These are phyloP conservation scores for Trichonephila clavipes DNA, from an alignment of 1,140 invertebrate genomes.

Conservation along the genomic window DNA sequence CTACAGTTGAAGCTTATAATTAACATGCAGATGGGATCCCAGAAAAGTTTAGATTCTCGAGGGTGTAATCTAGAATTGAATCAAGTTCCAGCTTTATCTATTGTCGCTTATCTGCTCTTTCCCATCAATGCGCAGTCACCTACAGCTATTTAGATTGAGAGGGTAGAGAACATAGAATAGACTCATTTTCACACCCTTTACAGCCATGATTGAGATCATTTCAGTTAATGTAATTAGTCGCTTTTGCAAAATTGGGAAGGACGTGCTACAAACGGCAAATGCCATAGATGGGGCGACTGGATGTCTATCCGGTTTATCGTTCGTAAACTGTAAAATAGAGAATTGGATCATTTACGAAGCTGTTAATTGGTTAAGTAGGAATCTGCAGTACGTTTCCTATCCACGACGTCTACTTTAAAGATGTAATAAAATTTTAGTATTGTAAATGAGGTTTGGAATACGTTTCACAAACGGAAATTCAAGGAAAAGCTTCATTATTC, in stretches of 20 bases:
- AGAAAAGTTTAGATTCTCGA: constrained; percentile 46
- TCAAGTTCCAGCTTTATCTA: constrained; percentile 53
- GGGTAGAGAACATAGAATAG: neutral
- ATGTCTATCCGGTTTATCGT: constrained; percentile 16
- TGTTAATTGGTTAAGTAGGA: constrained; percentile 2
- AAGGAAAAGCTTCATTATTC: neutral
- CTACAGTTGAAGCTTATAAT: constrained; percentile 55
- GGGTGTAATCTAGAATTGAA: constrained; percentile 68
- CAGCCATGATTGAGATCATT: neutral
- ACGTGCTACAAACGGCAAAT: neutral
- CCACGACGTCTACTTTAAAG: neutral
- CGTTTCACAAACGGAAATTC: neutral
- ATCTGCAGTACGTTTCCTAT: neutral
- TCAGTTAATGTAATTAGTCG: constrained; percentile 49
- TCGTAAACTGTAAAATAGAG: constrained; percentile 51
- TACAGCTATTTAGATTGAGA: neutral
- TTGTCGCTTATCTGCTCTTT: constrained; percentile 52
- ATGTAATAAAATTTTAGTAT: neutral
- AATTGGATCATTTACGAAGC: constrained; percentile 35
- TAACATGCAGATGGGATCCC: constrained; percentile 33
- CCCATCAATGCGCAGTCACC: constrained; percentile 13
- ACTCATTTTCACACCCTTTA: constrained; percentile 17
- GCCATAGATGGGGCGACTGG: neutral
- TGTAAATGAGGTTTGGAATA: neutral
- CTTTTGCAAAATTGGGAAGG: constrained; percentile 32